Conservation (phyloP, 2,888 invertebrate species). For the Ormyrus labotus region DNA sequence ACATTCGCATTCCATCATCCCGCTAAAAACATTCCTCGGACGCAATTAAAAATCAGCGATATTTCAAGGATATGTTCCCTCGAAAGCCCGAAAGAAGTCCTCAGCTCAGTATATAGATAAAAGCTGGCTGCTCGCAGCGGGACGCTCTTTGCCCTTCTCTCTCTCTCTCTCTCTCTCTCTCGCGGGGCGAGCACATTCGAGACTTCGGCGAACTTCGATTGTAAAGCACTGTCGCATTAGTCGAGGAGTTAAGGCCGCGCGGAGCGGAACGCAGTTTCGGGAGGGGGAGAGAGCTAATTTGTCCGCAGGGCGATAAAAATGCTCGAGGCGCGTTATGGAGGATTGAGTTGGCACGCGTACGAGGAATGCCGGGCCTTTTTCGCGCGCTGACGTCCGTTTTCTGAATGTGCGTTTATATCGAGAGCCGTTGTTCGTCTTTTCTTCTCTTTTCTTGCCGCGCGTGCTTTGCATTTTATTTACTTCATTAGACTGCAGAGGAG, state of each 20-base stretch:
- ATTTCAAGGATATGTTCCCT: not conserved
- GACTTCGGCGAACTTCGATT: slow-evolving; percentile 7
- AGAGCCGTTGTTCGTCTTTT: no score
- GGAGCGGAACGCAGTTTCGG: not conserved
- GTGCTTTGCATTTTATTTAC: no score
- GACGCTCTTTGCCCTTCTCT: not conserved
- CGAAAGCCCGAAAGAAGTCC: not conserved
- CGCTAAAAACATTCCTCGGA: no score
- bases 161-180: no score
- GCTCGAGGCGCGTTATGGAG: not conserved
- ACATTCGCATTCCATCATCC: no score
- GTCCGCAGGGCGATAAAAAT: slow-evolving; percentile 14
- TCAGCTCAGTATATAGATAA: not conserved
- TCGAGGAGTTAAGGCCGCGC: slow-evolving; percentile 3
- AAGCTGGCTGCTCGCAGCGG: slow-evolving; percentile 8
- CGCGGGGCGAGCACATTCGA: not conserved
- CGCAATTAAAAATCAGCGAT: not conserved
- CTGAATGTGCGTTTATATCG: no score
- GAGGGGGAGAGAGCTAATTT: slow-evolving; percentile 11
- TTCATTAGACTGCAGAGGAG: no score
- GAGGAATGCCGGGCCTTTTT: not conserved
- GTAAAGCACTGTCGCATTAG: slow-evolving; percentile 38
- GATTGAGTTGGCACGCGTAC: slow-evolving; percentile 4
- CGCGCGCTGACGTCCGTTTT: no score
- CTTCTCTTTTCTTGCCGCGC: no score